Evolutionary conservation across 92 coral and sea anemone species (phyloP), one percentile per base, ranked within the genome.

Genomic region (Galaxea fascicularis): DNA sequence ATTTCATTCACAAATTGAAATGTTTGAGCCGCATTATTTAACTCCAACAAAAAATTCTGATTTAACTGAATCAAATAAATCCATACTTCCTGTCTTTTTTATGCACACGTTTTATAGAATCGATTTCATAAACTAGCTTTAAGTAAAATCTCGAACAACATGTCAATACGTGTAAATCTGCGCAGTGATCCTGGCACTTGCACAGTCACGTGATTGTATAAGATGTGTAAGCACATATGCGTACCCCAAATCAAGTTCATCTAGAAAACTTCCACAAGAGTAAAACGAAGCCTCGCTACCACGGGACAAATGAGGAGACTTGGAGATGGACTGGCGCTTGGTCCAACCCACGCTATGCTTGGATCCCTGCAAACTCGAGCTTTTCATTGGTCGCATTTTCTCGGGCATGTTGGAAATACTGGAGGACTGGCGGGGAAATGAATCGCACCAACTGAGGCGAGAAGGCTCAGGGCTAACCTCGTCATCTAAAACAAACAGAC

Each of bases 231-330:
- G 0, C 31, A 65, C 3, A 16, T n/a, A 26, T 57, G 14, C 84
- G 62, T 86, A 89, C 78, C 65, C 86, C 59, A 81, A 69, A 44
- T 83, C 94, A 44, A 85, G 28, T 45, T 91, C 98, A 85, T 94
- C 95, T 81, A 94, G 85, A 54, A 92, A 84, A 90, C 99, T 97
- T 17, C 97, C 95, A 88, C 99, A 97, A 13, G 99, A 97, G 85
- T 97, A 97, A 87, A 97, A 97, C 51, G 99, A 97, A 10, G 89
- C 95, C 71, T 95, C 98, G 65, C 98, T 95, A 17, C 67, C 92
- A 24, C 57, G 88, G 1, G 95, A 93, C 62, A 81, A 54, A 62
- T 92, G 98, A 57, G 88, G 74, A 0, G 90, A 53, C n/a, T 30
- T 73, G 24, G 89, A 80, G 27, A 74, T 44, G 79, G 89, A 84